Evolutionary conservation across 2,797 vertebrate genomes (phyloP).

Genomic region (Monodelphis domestica): DNA sequence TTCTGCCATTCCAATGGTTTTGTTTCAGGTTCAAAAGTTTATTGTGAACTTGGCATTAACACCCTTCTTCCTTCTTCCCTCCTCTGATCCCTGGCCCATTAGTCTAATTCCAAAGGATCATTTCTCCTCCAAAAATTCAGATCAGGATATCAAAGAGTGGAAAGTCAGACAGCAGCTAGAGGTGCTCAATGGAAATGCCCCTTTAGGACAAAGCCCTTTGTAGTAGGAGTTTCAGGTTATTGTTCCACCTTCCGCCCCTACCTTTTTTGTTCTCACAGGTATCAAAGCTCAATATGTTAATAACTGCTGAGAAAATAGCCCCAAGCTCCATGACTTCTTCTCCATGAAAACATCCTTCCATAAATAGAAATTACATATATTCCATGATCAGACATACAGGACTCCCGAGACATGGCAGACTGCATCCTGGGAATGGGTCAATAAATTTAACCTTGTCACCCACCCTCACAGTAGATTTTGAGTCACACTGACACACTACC

Average conservation of each 20-base stretch:
- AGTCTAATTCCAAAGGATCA: background rate
- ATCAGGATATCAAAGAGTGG: background rate
- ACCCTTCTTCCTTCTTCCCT: background rate
- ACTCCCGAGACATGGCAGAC: background rate
- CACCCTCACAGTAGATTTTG: background rate
- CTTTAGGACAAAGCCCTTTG: background rate
- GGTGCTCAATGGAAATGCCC: background rate
- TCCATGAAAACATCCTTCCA: background rate
- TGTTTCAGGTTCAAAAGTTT: background rate
- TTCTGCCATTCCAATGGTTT: background rate
- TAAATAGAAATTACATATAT: background rate
- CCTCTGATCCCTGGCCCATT: background rate
- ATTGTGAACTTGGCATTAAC: background rate
- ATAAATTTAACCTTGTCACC: background rate
- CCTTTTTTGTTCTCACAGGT: background rate
- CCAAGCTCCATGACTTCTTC: background rate
- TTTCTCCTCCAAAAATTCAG: background rate
- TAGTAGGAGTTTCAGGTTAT: background rate
- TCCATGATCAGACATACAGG: background rate
- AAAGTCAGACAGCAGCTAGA: background rate
- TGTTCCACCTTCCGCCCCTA: background rate
- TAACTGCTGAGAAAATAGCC: background rate
- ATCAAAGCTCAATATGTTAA: background rate
- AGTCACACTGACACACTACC: background rate
- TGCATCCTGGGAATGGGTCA: background rate